Evolutionary conservation across 2,113 vertebrate genomes (phyloP).

Genomic region (Tachuris rubrigastra): DNA sequence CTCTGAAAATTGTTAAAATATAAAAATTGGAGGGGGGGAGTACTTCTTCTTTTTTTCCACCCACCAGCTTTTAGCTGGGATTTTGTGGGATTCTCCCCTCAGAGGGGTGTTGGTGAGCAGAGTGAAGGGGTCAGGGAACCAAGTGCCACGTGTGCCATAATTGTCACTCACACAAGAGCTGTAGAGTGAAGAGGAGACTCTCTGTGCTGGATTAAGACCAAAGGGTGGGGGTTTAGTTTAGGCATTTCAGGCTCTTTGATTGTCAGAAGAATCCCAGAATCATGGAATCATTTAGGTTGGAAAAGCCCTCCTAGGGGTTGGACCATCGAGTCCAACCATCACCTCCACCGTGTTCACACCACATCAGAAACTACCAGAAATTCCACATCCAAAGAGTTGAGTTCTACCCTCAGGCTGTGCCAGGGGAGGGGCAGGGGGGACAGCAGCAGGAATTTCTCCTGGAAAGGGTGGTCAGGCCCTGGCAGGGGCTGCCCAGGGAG

Average conservation of each 20-base stretch:
- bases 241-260: neutral
- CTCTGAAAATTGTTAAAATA: neutral
- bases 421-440: neutral
- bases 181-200: neutral
- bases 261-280: neutral
- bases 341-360: neutral
- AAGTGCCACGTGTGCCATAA: fast-evolving
- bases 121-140: neutral
- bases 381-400: neutral
- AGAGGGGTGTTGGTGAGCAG: neutral
- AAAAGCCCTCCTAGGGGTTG: neutral
- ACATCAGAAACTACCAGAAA: neutral
- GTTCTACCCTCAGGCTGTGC: neutral
- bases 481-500: neutral
- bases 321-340: neutral
- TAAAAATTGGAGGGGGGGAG: no score
- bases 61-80: neutral
- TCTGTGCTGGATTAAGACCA: neutral
- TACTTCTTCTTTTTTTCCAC: fast-evolving
- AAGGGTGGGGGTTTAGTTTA: neutral
- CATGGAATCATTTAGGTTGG: neutral
- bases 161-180: neutral
- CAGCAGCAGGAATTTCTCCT: neutral
- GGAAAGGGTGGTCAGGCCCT: neutral
- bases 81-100: neutral